Conservation (phyloP, 2,888 invertebrate species). For the Peribatodes rhomboidaria region DNA sequence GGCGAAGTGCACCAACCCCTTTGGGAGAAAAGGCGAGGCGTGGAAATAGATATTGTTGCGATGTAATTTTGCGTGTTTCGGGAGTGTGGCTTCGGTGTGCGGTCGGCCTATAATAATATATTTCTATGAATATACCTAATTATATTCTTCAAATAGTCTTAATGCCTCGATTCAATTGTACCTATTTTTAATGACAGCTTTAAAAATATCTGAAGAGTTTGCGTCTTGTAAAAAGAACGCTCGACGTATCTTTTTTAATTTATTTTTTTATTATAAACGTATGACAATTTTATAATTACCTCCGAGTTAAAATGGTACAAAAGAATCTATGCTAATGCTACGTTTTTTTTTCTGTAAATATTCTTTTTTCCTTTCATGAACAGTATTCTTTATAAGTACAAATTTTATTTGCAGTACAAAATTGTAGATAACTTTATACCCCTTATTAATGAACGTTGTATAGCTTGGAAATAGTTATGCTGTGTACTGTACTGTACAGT, state of each 20-base stretch:
- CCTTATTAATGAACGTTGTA: too few species aligned
- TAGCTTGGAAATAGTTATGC: too few species aligned
- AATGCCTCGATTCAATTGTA: not conserved
- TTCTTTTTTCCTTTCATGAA: slow-evolving; percentile 35
- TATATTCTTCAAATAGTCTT: too few species aligned
- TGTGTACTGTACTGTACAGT: too few species aligned
- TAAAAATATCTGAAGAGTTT: not conserved
- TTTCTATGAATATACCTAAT: too few species aligned
- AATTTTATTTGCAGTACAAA: slow-evolving; percentile 42
- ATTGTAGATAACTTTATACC: slow-evolving; percentile 37
- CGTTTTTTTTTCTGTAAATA: slow-evolving; percentile 11
- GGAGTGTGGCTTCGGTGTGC: too few species aligned
- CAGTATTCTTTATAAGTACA: slow-evolving; percentile 57
- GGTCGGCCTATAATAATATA: too few species aligned
- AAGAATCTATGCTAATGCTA: not conserved
- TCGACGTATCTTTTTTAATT: not conserved
- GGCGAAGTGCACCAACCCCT: too few species aligned
- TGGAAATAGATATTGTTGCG: too few species aligned
- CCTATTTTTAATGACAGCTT: not conserved
- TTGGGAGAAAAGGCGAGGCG: too few species aligned
- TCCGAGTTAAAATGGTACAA: not conserved
- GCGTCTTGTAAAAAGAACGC: too few species aligned
- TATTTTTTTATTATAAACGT: not conserved
- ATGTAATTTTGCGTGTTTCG: too few species aligned
- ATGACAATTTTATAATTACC: not conserved